phyloP scores from a whole-genome alignment of 1,140 invertebrate genomes.

The Anastrepha obliqua region DNA sequence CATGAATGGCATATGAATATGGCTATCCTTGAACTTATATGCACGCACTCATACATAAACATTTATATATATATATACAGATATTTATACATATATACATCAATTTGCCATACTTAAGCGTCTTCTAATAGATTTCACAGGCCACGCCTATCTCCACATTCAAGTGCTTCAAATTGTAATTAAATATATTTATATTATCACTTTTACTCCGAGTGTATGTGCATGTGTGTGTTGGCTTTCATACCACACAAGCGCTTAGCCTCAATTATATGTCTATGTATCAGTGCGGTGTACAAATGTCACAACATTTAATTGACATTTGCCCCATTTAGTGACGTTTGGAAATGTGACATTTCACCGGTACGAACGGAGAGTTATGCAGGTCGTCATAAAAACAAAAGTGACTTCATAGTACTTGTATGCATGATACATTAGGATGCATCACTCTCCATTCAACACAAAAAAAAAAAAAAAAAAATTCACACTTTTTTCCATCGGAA shows the following conservation, averaged over 20 bases:
- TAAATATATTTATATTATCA: slow-evolving; percentile 1
- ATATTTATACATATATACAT: no score
- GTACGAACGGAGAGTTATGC: not conserved
- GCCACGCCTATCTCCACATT: not conserved
- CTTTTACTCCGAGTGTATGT: not conserved
- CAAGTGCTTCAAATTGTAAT: not conserved
- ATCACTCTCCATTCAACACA: no score
- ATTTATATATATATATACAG: no score
- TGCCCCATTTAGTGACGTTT: slow-evolving; percentile 36
- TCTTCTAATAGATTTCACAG: no score
- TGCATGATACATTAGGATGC: no score
- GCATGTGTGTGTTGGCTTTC: not conserved
- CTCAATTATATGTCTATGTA: not conserved
- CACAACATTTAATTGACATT: slow-evolving; percentile 46
- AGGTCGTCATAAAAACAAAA: slow-evolving; percentile 2
- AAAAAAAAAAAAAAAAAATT: not conserved
- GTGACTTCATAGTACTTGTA: not conserved
- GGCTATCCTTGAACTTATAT: not conserved
- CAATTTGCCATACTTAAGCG: no score
- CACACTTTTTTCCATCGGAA: no score
- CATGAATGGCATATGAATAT: not conserved
- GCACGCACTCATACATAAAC: not conserved
- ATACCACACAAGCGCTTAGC: not conserved
- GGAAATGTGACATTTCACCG: slow-evolving; percentile 46
- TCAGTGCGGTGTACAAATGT: not conserved